Evolutionary conservation across 2,888 invertebrate genomes (phyloP), one percentile per base, ranked within the genome.

Genomic region (Chorisops tibialis): DNA sequence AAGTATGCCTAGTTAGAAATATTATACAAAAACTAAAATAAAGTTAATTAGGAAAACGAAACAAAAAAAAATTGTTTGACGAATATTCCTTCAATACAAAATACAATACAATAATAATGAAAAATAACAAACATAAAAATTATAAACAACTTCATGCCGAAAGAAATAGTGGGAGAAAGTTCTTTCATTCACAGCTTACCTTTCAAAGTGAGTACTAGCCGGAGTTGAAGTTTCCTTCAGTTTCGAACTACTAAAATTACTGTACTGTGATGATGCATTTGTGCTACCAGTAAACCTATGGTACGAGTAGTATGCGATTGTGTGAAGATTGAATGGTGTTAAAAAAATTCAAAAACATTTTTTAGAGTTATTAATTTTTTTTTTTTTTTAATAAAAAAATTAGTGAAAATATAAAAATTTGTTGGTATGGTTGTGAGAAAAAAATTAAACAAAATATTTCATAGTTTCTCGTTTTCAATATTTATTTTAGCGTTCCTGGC

Each of bases 211-310:
- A 63, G 77, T 71, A 64, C 73, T 75, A 63, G 75, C 72, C 60
- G 74, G 72, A 52, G 74, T 71, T 60, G 76, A 70, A 60, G 77
- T 73, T 67, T 79, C 78, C 74, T 78, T 79, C 64, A 78, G 72
- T 71, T 79, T 79, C 70, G 76, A 72, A 70, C 74, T 77, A 75
- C 74, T 78, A 72, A 76, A 78, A 72, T 75, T 79, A 73, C 76
- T 74, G 72, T 78, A 78, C 70, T 78, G 78, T 70, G 77, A 75
- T 66, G 78, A 72, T 67, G 76, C 74, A 71, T 72, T 76, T 71
- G 77, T 73, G 70, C 74, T 78, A 72, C 76, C 76, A 71, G 79
- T 71, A 70, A 74, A 79, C 76, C 78, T 78, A 71, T 64, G 65
- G n/a, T 68, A 61, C 62, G 65, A 30, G 30, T 54, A 54, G 56